phyloP scores from a whole-genome alignment of 2,888 invertebrate species.

The Neoascia interrupta region DNA sequence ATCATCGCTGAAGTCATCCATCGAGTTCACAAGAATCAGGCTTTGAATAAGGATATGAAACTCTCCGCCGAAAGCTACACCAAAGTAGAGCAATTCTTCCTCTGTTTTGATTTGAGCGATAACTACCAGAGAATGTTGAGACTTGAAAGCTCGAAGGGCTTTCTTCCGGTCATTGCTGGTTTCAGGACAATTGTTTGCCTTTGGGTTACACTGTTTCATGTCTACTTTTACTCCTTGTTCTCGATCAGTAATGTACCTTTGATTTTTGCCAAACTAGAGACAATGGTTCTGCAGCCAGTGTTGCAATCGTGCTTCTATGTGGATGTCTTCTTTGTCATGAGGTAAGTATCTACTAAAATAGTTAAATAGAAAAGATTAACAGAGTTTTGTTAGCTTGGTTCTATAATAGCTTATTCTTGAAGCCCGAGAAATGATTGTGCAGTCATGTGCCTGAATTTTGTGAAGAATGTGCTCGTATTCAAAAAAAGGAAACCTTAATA shows the following conservation, averaged over 20 bases:
- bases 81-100: constrained; percentile 70
- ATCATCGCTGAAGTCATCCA: constrained; percentile 71
- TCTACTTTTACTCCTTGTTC: constrained; percentile 75
- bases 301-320: constrained; percentile 75
- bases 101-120: constrained; percentile 73
- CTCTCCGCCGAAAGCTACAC: constrained; percentile 44
- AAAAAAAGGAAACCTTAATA: too few relatives aligned
- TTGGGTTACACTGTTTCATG: constrained; percentile 75
- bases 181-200: constrained; percentile 74
- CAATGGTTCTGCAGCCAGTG: constrained; percentile 73
- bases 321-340: constrained; percentile 75
- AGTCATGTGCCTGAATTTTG: too few relatives aligned
- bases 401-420: not conserved
- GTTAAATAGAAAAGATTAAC: too few relatives aligned
- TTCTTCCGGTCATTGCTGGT: constrained; percentile 73
- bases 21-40: constrained; percentile 49
- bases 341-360: too few relatives aligned
- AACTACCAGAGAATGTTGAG: constrained; percentile 71
- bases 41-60: constrained; percentile 37
- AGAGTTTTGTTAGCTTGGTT: too few relatives aligned
- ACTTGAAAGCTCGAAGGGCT: constrained; percentile 70
- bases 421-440: too few relatives aligned
- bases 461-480: too few relatives aligned
- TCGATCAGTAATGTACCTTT: constrained; percentile 73
- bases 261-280: constrained; percentile 73